phyloP scores from a whole-genome alignment of 1,140 invertebrate species.

The Achatina immaculata region DNA sequence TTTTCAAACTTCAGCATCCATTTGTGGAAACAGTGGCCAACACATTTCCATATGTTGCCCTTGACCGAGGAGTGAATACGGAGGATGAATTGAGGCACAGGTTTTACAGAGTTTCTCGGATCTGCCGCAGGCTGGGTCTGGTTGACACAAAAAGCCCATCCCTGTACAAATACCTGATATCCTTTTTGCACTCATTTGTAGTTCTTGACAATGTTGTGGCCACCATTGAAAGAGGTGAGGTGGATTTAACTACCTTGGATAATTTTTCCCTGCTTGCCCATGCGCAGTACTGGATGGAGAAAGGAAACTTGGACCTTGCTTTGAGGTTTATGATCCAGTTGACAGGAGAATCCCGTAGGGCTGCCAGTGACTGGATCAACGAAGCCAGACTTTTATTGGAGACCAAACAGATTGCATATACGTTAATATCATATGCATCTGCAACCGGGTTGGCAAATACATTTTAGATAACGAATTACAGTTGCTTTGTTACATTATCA shows the following conservation, averaged over 20 bases:
- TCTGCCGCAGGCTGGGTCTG: constrained; percentile 80
- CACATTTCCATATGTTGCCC: constrained; percentile 82
- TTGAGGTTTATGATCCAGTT: constrained; percentile 91
- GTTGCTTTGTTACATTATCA: not conserved
- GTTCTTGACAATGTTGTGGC: constrained; percentile 72
- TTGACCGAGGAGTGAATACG: constrained; percentile 85
- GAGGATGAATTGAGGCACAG: constrained; percentile 87
- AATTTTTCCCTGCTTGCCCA: constrained; percentile 90
- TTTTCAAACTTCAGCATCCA: constrained; percentile 63
- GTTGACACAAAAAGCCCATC: constrained; percentile 85
- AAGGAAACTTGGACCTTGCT: constrained; percentile 85
- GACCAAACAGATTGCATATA: constrained; percentile 89
- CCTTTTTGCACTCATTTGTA: constrained; percentile 83
- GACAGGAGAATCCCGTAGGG: constrained; percentile 84
- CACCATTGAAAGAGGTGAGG: constrained; percentile 61
- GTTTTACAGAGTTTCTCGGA: constrained; percentile 80
- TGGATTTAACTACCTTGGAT: constrained; percentile 77
- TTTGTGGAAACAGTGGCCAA: constrained; percentile 82
- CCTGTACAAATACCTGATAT: constrained; percentile 86
- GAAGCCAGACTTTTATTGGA: constrained; percentile 88
- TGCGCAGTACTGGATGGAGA: constrained; percentile 84
- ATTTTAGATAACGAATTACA: constrained; percentile 49
- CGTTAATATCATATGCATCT: constrained; percentile 74
- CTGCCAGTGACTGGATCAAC: constrained; percentile 88
- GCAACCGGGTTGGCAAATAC: constrained; percentile 66